Evolutionary conservation across 2,113 vertebrate genomes (phyloP), one percentile per base, ranked within the genome.

Genomic region (Oreochromis spilurus): DNA sequence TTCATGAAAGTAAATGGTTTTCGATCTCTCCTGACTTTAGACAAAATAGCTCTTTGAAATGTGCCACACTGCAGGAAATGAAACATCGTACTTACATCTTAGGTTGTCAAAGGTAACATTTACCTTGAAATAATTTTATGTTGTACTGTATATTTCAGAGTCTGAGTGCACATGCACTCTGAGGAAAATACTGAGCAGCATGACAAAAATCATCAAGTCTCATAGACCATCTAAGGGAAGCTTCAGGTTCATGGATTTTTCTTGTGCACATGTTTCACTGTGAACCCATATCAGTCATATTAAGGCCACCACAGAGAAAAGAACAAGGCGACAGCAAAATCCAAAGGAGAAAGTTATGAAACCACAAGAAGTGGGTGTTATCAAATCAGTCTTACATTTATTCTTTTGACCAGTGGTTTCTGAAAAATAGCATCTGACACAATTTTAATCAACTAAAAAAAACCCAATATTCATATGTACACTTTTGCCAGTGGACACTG

Each of bases 1-100:
- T 87, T 84, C 60, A 90, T 92, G 85, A 79, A 85, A 79, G 84
- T 90, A 87, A 94, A 93, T 89, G 75, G 45, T 86, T 94, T 94
- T 91, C 91, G 91, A 86, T 94, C 88, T 92, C 60, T 92, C 83
- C 83, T 67, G 88, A 91, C 87, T 84, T 48, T 7, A 83, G 84
- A 90, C 77, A 93, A 89, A 93, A 93, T 53, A 40, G 79, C 60
- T 91, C 54, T 88, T 87, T 89, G 89, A 94, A 87, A 95, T 77
- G 45, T 78, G 78, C 87, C 88, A 82, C 87, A 53, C 53, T 81
- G 50, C 29, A 29, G 83, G 60, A 87, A 91, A 91, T 80, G 43
- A 93, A 90, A 89, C 48, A 70, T 57, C 82, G 45, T 89, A 84
- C 83, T 91, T 82, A 87, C 38, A 87, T 86, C 80, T 67, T 12